Evolutionary conservation across 2,888 invertebrate genomes (phyloP), one percentile per base, ranked within the genome.

Genomic region (Sylvicola cinctus): DNA sequence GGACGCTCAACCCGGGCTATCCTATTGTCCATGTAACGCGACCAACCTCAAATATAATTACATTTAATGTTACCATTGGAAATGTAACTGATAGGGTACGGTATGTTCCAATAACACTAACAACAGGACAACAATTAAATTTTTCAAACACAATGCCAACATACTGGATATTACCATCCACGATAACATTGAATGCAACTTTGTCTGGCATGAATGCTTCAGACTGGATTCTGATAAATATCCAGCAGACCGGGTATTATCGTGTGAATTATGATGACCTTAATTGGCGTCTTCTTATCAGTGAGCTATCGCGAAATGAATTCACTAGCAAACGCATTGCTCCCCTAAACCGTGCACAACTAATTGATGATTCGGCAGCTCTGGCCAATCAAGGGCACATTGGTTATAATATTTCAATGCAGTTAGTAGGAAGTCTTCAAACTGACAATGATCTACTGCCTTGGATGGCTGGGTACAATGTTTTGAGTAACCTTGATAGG

Each of bases 291-390:
- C 55, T 63, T 1, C 48, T 78, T 3, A 53, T 58, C 0, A 42
- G 44, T 0, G 65, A 59, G 5, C 48, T 76, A 30, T 45, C 48
- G 10, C n/a, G 29, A 14, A n/a, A n/a, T n/a, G n/a, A n/a, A n/a
- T n/a, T n/a, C n/a, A 54, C 62, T 37, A 58, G 61, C 32, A 23
- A 31, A 1, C 45, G 44, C 1, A 74, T 80, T 35, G 63, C 68
- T 37, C 49, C 65, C 0, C 45, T 71, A 3, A 78, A 76, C 51
- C 61, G 80, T 35, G 79, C 75, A 0, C 76, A 80, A 40, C 45
- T 71, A n/a, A 52, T 83, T 0, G 75, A 78, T 42, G 83, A 85
- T 47, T 57, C 70, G 4, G 62, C 68, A 42, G 65, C 65, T 42
- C 46, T 73, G 30, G 70, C 72, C 16, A 56, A 66, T 40, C 64